Evolutionary conservation across 2,888 invertebrate genomes (phyloP), one percentile per base, ranked within the genome.

Genomic region (Drymonia ruficornis): DNA sequence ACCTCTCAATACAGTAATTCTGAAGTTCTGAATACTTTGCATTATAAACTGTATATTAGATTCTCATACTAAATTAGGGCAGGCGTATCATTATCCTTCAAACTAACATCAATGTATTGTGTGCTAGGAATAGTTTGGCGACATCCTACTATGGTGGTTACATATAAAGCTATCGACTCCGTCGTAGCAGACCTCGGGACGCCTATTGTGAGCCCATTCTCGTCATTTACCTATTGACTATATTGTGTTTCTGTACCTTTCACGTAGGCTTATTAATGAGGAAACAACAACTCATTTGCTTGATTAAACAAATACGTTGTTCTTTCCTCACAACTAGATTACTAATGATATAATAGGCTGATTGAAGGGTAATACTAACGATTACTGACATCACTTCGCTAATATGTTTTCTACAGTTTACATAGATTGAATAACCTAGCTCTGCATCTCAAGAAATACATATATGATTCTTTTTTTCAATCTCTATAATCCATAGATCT

Each of bases 121-220:
- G 56, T 63, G 55, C 50, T 50, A 52, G 57, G 64, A 70, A 64
- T 69, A 63, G 63, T 61, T 65, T 69, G 57, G 61, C 62, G 60
- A 60, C 65, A 59, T 56, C 60, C 66, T 67, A 73, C 66, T 55
- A 64, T 63, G 65, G 62, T 63, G 56, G n/a, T n/a, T n/a, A 52
- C 63, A 66, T 57, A 75, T 76, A 77, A 76, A 74, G 72, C 72
- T 74, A 78, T 78, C 77, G 65, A 61, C 19, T 46, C 49, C 54
- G 60, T 63, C 28, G 38, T 56, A 47, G 63, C 65, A 69, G 68
- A 65, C 73, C 54, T 64, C 64, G 55, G 61, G 65, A 65, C 67
- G 64, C 59, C 68, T 47, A 68, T 77, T 78, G 72, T 69, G 50
- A 54, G 49, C 49, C 61, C 49, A 65, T 67, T 70, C 68, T 70